Evolutionary conservation across 1,140 invertebrate genomes (phyloP), one percentile per base, ranked within the genome.

Genomic region (Conopomorpha cramerella): DNA sequence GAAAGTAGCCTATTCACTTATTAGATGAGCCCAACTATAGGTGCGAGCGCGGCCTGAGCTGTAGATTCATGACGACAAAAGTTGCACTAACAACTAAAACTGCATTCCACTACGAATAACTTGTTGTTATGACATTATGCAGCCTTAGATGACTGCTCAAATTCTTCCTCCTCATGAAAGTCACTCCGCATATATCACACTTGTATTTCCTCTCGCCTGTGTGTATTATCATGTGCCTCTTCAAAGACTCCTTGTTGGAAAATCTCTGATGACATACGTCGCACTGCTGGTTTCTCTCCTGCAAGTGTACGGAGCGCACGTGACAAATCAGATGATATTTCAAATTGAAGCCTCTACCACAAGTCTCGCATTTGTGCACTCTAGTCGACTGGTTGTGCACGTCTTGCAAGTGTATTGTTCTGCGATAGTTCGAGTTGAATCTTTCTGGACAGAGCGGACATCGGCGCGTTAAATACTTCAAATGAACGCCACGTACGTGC

Each of bases 131-230:
- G 4, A 58, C 46, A 32, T 66, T 62, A 27, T 73, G 68, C 12
- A 63, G 35, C 1, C 63, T 43, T 26, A 74, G 43, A 51, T 74
- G 70, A 27, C 70, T 63, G 30, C 62, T 70, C 32, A 74, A 50
- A 41, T 71, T 74, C 30, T 71, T 70, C 23, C 66, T 45, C 6
- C 70, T 43, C 19, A 68, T 45, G 46, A 88, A 89, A 1, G 80
- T 80, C 61, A 87, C 85, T 1, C 82, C 81, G 47, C 86, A 89
- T 1, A 82, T 63, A 16, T 83, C 81, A 50, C 89, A 91, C 0
- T 84, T 81, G 43, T 85, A 86, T 8, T 89, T 88, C 33, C 89
- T 88, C 42, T 89, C 85, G 0, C 86, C 87, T 0, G 84, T 86
- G 45, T 91, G 88, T 12, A 80, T 73, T 2, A 80, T 73, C 45